A percentile compares a stretch with the other conserved stretches of the same genome.
Conservation (phyloP, 2,888 invertebrate species). For the Drosophila falleni region DNA sequence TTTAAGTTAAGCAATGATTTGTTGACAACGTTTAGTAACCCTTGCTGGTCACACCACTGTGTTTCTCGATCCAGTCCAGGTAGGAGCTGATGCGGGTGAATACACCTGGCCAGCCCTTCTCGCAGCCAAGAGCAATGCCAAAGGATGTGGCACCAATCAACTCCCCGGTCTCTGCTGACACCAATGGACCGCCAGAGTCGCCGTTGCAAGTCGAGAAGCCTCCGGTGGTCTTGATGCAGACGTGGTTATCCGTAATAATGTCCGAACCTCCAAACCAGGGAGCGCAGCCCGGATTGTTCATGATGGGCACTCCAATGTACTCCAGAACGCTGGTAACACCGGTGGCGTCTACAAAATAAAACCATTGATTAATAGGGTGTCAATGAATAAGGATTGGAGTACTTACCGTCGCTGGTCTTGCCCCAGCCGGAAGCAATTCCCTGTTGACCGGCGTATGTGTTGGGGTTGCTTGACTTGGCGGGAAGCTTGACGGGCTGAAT, state of each 20-base stretch:
- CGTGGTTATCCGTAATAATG: constrained; percentile 50
- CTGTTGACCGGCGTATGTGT: constrained; percentile 61
- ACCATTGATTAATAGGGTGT: not conserved
- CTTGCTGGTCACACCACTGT: constrained; percentile 61
- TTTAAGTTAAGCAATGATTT: constrained; percentile 39
- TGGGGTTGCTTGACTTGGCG: constrained; percentile 38
- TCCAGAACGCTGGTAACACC: constrained; percentile 68
- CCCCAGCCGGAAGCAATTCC: constrained; percentile 83
- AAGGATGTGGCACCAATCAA: constrained; percentile 83
- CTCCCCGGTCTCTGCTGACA: constrained; percentile 58
- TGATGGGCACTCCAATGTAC: constrained; percentile 65
- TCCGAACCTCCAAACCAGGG: constrained; percentile 61
- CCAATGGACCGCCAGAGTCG: constrained; percentile 84
- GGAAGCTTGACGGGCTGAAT: constrained; percentile 77
- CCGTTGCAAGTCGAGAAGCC: constrained; percentile 82
- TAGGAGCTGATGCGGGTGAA: constrained; percentile 82
- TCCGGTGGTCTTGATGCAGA: constrained; percentile 76
- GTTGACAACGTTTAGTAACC: constrained; percentile 29
- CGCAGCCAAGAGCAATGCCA: constrained; percentile 81
- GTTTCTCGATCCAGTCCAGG: constrained; percentile 81
- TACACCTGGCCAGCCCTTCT: constrained; percentile 81
- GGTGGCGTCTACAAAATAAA: constrained; percentile 41
- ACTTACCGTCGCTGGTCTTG: constrained; percentile 73
- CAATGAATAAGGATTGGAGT: not conserved
- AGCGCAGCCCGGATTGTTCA: constrained; percentile 66